phyloP scores from a whole-genome alignment of 2,113 vertebrate genomes.

The Paramormyrops kingsleyae region DNA sequence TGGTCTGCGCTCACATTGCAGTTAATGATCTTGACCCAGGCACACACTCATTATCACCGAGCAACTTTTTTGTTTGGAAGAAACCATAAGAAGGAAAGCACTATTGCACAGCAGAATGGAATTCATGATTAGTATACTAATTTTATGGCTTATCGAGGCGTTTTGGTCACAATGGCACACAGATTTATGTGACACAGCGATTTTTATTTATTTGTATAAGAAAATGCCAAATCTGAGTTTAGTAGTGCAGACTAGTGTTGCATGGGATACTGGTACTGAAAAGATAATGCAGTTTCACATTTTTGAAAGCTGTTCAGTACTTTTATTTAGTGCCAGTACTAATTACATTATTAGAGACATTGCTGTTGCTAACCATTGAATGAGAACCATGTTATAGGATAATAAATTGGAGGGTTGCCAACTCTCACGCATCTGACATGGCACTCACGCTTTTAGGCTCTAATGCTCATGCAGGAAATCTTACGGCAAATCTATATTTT shows the following conservation, averaged over 20 bases:
- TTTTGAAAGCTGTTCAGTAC: no score
- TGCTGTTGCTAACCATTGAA: background rate
- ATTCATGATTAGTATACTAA: background rate
- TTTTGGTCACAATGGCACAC: no score
- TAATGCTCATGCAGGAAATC: no score
- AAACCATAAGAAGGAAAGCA: background rate
- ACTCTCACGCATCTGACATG: no score
- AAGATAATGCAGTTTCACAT: background rate
- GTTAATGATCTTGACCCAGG: background rate
- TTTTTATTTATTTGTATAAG: no score
- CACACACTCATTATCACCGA: background rate
- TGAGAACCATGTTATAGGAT: background rate
- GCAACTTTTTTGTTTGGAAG: background rate
- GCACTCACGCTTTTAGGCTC: no score
- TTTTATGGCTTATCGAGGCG: no score
- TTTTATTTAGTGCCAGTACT: no score
- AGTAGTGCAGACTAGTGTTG: background rate
- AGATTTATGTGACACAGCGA: no score
- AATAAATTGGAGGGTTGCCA: background rate
- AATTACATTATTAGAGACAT: no score
- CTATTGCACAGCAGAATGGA: background rate
- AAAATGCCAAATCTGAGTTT: background rate
- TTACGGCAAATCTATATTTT: no score
- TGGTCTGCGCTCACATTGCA: background rate
- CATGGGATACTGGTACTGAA: background rate